Conservation (phyloP, 2,113 vertebrate genomes). For the Tachysurus vachellii region DNA sequence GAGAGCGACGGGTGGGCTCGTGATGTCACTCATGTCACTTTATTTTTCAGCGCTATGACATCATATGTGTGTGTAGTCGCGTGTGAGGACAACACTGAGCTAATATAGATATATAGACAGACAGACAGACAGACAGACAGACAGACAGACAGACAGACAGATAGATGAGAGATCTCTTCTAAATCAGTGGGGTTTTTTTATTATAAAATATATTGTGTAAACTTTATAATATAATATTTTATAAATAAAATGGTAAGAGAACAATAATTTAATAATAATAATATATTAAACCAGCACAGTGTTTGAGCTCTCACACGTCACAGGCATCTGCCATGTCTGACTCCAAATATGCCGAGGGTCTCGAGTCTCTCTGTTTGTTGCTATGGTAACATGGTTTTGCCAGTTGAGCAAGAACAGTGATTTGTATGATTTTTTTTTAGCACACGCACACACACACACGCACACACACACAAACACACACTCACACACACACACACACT, state of each 20-base stretch:
- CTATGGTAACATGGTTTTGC: conserved; percentile 51
- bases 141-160: too few species aligned
- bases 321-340: conserved; percentile 39
- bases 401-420: conserved; percentile 29
- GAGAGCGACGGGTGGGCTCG: neutral
- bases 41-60: neutral
- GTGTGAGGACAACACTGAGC: neutral
- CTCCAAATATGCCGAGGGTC: conserved; percentile 31
- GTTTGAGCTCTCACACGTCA: conserved; percentile 29
- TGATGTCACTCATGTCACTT: neutral
- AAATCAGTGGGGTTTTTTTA: too few species aligned
- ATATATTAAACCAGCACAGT: conserved; percentile 18
- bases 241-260: neutral
- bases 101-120: too few species aligned
- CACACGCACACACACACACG: too few species aligned
- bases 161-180: too few species aligned
- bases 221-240: too few species aligned
- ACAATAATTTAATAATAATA: neutral
- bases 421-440: conserved; percentile 38
- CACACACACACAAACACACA: neutral
- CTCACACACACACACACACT: too few species aligned
- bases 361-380: conserved; percentile 45
- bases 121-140: too few species aligned
- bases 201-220: neutral
- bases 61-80: neutral